Conservation (phyloP, 2,888 invertebrate genomes). For the Leptopilina drosophilae region DNA sequence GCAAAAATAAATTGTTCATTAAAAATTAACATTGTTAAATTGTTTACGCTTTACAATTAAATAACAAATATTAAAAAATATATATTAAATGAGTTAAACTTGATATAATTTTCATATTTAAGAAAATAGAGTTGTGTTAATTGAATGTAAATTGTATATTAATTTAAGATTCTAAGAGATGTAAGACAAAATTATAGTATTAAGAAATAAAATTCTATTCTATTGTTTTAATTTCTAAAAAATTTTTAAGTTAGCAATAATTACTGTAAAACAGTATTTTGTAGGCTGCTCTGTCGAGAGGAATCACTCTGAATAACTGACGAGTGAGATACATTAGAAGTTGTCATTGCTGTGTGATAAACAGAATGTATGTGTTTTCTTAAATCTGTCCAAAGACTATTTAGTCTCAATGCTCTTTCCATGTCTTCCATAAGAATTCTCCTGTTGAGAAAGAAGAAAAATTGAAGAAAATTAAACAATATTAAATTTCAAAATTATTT, state of each 20-base stretch:
- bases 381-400: conserved; percentile 78
- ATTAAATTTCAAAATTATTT: not conserved
- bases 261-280: conserved; percentile 77
- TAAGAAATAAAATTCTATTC: too few species aligned
- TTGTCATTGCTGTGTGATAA: conserved; percentile 73
- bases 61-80: not conserved
- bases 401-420: conserved; percentile 76
- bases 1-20: conserved; percentile 46
- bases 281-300: conserved; percentile 68
- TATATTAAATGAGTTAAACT: not conserved
- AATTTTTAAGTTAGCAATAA: conserved; percentile 51
- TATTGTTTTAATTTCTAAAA: not conserved
- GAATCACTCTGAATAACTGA: conserved; percentile 61
- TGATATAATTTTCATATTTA: not conserved
- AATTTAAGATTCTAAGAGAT: too few species aligned
- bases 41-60: not conserved
- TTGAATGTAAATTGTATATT: too few species aligned
- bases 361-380: conserved; percentile 76
- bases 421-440: conserved; percentile 71
- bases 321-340: conserved; percentile 59
- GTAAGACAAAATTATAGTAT: too few species aligned
- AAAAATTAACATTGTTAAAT: not conserved
- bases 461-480: not conserved
- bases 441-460: conserved; percentile 53
- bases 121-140: not conserved